Conservation (phyloP, 2,888 invertebrate species). For the Ceratothoa steindachneri region DNA sequence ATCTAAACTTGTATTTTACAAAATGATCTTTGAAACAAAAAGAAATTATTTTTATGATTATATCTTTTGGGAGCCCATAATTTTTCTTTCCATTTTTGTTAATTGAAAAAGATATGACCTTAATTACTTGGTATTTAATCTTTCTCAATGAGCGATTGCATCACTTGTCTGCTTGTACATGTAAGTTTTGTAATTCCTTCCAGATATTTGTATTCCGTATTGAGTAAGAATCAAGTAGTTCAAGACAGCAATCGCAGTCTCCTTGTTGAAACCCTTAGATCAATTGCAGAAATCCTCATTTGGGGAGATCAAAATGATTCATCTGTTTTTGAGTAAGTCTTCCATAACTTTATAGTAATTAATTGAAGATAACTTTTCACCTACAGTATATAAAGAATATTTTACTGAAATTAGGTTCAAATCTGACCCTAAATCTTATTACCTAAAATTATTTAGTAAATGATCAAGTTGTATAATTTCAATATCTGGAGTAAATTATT, state of each 20-base stretch:
- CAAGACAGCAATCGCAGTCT: conserved; percentile 90
- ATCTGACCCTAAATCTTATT: neutral
- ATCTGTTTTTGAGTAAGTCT: conserved; percentile 94
- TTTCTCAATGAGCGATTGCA: no score
- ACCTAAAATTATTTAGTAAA: no score
- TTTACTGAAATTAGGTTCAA: neutral
- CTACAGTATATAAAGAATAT: neutral
- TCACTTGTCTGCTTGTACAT: neutral
- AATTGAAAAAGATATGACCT: no score
- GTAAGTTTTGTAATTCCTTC: conserved; percentile 47
- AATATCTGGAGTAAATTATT: no score
- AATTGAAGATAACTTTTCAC: no score
- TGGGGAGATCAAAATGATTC: conserved; percentile 99
- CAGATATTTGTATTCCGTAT: conserved; percentile 82
- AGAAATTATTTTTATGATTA: no score
- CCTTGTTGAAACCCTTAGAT: conserved; percentile 90
- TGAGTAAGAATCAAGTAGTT: conserved; percentile 90
- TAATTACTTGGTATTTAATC: no score
- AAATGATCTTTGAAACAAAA: no score
- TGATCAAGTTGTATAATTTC: no score
- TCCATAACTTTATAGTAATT: conserved; percentile 14
- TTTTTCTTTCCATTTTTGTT: no score
- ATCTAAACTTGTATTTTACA: no score
- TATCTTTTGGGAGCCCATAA: no score
- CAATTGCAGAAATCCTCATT: conserved; percentile 97